Conservation (phyloP, 2,113 vertebrate genomes). For the Naja naja region DNA sequence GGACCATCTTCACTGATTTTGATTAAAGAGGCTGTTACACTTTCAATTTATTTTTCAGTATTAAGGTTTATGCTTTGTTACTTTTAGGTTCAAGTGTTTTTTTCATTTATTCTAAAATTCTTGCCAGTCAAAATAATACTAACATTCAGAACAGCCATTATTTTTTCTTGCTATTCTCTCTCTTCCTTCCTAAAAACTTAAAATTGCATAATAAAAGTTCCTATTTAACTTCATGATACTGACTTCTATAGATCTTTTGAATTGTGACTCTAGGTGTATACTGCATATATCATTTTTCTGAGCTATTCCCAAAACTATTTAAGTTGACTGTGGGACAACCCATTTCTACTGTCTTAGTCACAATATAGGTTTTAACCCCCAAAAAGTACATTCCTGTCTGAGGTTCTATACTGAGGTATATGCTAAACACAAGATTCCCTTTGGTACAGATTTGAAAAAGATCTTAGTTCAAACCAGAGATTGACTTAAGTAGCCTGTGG, state of each 20-base stretch:
- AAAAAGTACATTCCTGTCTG: not conserved
- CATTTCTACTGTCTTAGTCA: not conserved
- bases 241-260: not conserved
- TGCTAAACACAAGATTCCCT: not conserved
- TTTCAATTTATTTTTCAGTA: not conserved
- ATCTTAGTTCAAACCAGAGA: not conserved
- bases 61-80: not conserved
- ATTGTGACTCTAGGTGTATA: not conserved
- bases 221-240: not conserved
- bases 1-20: constrained; percentile 3
- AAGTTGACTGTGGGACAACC: not conserved
- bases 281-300: no score
- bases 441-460: not conserved
- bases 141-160: not conserved
- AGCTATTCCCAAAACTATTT: not conserved
- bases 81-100: not conserved
- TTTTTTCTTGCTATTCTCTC: not conserved
- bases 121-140: not conserved
- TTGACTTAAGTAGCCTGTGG: not conserved
- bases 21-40: not conserved
- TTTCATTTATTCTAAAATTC: not conserved
- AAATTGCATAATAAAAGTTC: not conserved
- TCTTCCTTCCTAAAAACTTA: not conserved
- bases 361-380: not conserved
- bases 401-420: not conserved